Evolutionary conservation across 2,888 invertebrate species (phyloP).

Genomic region (Listrodromus nycthemerus): DNA sequence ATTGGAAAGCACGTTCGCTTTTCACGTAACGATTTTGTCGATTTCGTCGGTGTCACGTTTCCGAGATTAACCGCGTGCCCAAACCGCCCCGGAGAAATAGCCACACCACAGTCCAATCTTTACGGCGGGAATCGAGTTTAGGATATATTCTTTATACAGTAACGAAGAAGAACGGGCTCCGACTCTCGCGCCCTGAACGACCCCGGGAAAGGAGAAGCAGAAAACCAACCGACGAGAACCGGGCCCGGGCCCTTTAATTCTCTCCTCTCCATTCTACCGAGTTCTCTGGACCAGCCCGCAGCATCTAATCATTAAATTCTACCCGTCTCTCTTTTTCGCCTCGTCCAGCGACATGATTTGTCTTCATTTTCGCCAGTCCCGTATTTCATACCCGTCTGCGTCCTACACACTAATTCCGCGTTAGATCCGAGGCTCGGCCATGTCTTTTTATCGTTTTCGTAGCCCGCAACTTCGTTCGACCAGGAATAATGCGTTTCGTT

Average conservation of each 20-base stretch:
- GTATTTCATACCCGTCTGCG: conserved; percentile 19
- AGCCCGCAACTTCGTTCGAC: neutral
- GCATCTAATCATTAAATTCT: conserved; percentile 57
- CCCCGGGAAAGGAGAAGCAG: conserved; percentile 45
- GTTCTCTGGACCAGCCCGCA: conserved; percentile 47
- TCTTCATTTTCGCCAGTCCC: conserved; percentile 31
- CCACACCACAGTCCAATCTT: conserved; percentile 10
- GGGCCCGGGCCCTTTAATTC: conserved; percentile 56
- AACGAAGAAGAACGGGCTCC: conserved; percentile 50
- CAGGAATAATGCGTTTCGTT: conserved; percentile 22
- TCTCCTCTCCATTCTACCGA: conserved; percentile 35
- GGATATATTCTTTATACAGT: conserved; percentile 16
- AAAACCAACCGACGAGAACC: conserved; percentile 43
- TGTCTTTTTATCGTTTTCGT: conserved; percentile 22
- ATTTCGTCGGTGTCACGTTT: conserved; percentile 56
- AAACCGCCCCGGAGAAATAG: neutral
- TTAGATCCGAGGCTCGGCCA: conserved; percentile 5
- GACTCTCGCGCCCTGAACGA: conserved; percentile 52
- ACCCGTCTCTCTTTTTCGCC: conserved; percentile 11
- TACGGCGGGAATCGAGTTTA: conserved; percentile 47
- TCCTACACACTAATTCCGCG: conserved; percentile 9
- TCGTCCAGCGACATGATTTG: conserved; percentile 51
- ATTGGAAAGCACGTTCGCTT: conserved; percentile 50
- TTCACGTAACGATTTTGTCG: conserved; percentile 25
- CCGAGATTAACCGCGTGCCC: conserved; percentile 47